A percentile compares a stretch with the other conserved stretches of the same genome.
These are phyloP conservation scores for Ptiloglossa arizonensis DNA, from an alignment of 1,140 invertebrate genomes.

Conservation along the genomic window DNA sequence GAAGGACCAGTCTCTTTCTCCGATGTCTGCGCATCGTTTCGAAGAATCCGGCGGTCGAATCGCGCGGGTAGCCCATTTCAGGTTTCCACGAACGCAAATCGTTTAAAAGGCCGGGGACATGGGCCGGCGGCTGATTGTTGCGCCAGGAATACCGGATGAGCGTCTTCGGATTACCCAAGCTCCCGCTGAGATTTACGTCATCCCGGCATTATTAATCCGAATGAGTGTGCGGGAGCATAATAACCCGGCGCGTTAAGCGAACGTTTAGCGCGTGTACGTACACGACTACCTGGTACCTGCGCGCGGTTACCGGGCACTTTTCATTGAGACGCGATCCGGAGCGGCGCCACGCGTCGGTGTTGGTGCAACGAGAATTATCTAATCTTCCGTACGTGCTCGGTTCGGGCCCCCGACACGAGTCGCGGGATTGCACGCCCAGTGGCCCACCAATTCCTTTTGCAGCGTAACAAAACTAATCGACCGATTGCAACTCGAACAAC, in stretches of 20 bases:
- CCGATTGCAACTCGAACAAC: too few relatives aligned
- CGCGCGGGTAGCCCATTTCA: too few relatives aligned
- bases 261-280: conserved; percentile 1
- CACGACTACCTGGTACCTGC: conserved; percentile 7
- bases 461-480: too few relatives aligned
- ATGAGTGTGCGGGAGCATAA: conserved; percentile 16
- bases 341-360: conserved; percentile 40
- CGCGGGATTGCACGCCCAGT: too few relatives aligned
- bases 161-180: not conserved
- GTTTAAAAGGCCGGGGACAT: not conserved
- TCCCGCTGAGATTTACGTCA: not conserved
- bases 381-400: conserved; percentile 56
- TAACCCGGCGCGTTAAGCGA: not conserved
- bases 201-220: conserved; percentile 18
- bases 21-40: not conserved
- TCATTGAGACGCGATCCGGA: conserved; percentile 16
- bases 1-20: not conserved
- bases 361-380: conserved; percentile 53
- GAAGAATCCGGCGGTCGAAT: not conserved
- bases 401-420: conserved; percentile 30
- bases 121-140: not conserved
- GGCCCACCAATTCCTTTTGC: too few relatives aligned
- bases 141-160: not conserved
- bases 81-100: conserved; percentile 1
- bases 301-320: conserved; percentile 8